Base-by-base conservation (phyloP, 37 sponge, comb jelly and placozoan genomes). In the Axinella damicornis region DNA sequence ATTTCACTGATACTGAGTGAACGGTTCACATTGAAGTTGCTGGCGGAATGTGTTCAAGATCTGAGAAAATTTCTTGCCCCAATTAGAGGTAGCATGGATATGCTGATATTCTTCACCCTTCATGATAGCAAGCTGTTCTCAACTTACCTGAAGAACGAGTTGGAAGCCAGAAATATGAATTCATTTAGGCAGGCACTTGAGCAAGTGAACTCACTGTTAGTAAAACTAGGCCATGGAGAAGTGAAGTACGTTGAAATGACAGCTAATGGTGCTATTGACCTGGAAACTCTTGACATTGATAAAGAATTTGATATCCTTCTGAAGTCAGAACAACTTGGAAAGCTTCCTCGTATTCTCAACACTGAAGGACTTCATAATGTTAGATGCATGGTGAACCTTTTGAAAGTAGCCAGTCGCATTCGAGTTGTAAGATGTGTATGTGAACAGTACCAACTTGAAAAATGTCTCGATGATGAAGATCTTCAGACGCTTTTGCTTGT, bases 61-160 rank as follows among this genome's bases (percentile, higher is more conserved):
- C 6, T 88, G 1, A 20, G 36, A 4, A 12, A 22, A 0, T 88
- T 88, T 65, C 82, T 76, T 14, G 15, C 81, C 6, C 69, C 81
- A 5, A 32, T 88, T 2, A 22, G 76, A 20, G 82, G 32, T 1
- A 68, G 67, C 61, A 28, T 88, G 37, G 70, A 88, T 19, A 80
- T 81, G 76, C 64, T 88, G 21, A 70, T 88, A 24, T 88, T 88
- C 54, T 88, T 88, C 66, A 75, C 67, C 2, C 82, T 88, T 28
- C 69, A 88, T 27, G 46, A 76, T 4, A 82, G 89, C 39, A 77
- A 61, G 15, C 73, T 88, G 57, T 88, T 88, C 76, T 46, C 9
- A 9, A 9, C 46, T 46, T 46, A 46, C 9, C 6, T 46, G 46
- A 4, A 46, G 9, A 4, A 46, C 6, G 9, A 46, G 9, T 46